A percentile compares a stretch with the other conserved stretches of the same genome.
Evolutionary conservation across 2,888 invertebrate species (phyloP).

Genomic region (Drosophila stalkeri): DNA sequence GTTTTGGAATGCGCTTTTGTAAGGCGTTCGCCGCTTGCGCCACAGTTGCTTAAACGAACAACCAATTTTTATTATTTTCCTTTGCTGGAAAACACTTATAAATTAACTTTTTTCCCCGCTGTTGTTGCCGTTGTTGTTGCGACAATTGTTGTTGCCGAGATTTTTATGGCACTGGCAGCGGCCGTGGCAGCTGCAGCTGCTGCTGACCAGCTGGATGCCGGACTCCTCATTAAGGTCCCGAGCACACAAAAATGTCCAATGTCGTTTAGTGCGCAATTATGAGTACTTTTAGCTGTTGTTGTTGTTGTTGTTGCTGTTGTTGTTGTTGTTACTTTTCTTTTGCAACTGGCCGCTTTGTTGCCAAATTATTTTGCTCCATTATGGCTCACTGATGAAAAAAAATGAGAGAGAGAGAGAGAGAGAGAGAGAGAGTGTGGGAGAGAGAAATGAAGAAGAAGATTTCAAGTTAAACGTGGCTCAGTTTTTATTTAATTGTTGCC

Average conservation of each 20-base stretch:
- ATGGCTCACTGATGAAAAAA: conserved; percentile 12
- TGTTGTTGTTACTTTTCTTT: conserved; percentile 45
- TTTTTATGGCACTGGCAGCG: conserved; percentile 31
- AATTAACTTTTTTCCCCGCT: conserved; percentile 42
- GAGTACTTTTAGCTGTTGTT: conserved; percentile 45
- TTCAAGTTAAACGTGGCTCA: conserved; percentile 56
- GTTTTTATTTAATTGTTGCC: conserved; percentile 55
- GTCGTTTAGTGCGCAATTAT: conserved; percentile 76
- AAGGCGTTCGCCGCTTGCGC: conserved; percentile 12
- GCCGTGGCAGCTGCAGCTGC: conserved; percentile 36
- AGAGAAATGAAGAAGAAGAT: conserved; percentile 16
- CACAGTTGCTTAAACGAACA: conserved; percentile 39
- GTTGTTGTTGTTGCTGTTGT: conserved; percentile 41
- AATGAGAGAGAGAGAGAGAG: background rate
- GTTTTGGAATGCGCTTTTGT: conserved; percentile 7
- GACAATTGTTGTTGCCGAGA: conserved; percentile 39
- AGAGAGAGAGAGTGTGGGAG: background rate
- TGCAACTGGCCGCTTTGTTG: conserved; percentile 32
- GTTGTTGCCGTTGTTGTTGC: conserved; percentile 14
- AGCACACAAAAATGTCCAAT: conserved; percentile 70
- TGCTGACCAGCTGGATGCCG: conserved; percentile 46
- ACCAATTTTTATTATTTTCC: conserved; percentile 14
- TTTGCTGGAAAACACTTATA: conserved; percentile 41
- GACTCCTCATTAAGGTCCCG: conserved; percentile 49
- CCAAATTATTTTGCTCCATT: conserved; percentile 44